These are phyloP conservation scores for Hypercompe scribonia DNA, from an alignment of 2,888 invertebrate genomes.

Conservation along the genomic window DNA sequence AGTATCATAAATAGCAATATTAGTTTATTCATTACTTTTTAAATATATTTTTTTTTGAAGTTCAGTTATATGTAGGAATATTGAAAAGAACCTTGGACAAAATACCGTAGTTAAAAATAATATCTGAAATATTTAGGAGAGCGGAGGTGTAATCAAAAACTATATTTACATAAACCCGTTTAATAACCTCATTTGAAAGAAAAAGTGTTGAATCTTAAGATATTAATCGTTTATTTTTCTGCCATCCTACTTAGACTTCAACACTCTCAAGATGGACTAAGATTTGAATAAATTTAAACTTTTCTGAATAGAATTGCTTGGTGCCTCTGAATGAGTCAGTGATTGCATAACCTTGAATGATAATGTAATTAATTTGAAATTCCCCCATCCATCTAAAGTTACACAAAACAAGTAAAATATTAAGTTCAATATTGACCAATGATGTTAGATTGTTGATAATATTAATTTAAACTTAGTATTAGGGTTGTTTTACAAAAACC, in stretches of 20 bases:
- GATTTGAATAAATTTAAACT: slow-evolving; percentile 13
- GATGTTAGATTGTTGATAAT: slow-evolving; percentile 50
- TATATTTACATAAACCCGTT: not conserved
- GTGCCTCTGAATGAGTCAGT: slow-evolving; percentile 5
- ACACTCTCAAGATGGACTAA: slow-evolving; percentile 2
- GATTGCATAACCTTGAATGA: slow-evolving; percentile 30
- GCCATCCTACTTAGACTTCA: not conserved
- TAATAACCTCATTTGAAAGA: not conserved
- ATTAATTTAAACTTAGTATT: slow-evolving; percentile 59
- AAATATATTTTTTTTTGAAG: too few relatives aligned
- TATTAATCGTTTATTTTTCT: not conserved
- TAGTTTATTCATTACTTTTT: too few relatives aligned
- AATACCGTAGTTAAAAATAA: too few relatives aligned
- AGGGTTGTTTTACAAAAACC: slow-evolving; percentile 58
- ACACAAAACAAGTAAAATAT: slow-evolving; percentile 44
- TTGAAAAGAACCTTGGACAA: too few relatives aligned
- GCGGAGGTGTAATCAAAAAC: too few relatives aligned
- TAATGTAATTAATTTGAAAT: slow-evolving; percentile 21
- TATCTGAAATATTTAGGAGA: too few relatives aligned
- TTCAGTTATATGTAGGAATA: too few relatives aligned
- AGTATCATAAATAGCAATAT: too few relatives aligned
- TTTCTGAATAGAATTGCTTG: slow-evolving; percentile 8
- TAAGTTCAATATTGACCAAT: slow-evolving; percentile 48
- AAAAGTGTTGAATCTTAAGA: not conserved
- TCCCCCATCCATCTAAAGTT: slow-evolving; percentile 25